Base-by-base conservation (phyloP, 2,888 invertebrate species). In the Oligia strigilis region DNA sequence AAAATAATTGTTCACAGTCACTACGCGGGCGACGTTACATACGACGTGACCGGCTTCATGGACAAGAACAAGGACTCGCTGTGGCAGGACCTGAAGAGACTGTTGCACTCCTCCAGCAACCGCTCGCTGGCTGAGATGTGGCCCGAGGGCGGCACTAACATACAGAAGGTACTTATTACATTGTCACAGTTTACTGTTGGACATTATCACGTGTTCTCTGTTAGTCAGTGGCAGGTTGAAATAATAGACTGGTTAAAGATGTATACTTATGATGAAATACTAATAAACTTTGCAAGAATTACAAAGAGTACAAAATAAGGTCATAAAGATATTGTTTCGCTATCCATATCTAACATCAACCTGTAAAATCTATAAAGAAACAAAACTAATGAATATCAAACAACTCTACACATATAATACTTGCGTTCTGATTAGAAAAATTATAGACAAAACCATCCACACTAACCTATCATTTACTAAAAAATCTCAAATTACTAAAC, bases 41-140 rank as follows among this genome's bases (percentile, higher is more conserved):
- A 99, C 97, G 98, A 98, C 77, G 98, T 99, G 36, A 97, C 97
- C 23, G 99, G 99, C 1, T 99, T 99, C 97, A 98, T 99, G 95
- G 99, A 99, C 95, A 99, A 99, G 97, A 99, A 99, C 97, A 99
- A 98, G 95, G 99, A 99, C 95, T 98, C 99, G 0, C 97, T 99
- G 72, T 99, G 99, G 97, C 99, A 99, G 97, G 99, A 99, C 96
- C 99, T 99, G 92, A 99, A 99, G 97, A 97, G 99, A 52, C 97
- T 99, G 78, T 97, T 99, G 87, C 99, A 98, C 95, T 98, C 98
- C 92, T 99, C 99, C 72, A 97, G 97, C 78, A 98, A 99, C 95
- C 93, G 96, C 40, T 98, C 99, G 87, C 97, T 99, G 66, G 98
- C 98, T 67, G 97, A 97, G 82, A 99, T 99, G 99, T 99, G 99